A percentile compares a stretch with the other conserved stretches of the same genome.
Evolutionary conservation across 92 coral and sea anemone genomes (phyloP).

Genomic region (Zoanthus sansibaricus): DNA sequence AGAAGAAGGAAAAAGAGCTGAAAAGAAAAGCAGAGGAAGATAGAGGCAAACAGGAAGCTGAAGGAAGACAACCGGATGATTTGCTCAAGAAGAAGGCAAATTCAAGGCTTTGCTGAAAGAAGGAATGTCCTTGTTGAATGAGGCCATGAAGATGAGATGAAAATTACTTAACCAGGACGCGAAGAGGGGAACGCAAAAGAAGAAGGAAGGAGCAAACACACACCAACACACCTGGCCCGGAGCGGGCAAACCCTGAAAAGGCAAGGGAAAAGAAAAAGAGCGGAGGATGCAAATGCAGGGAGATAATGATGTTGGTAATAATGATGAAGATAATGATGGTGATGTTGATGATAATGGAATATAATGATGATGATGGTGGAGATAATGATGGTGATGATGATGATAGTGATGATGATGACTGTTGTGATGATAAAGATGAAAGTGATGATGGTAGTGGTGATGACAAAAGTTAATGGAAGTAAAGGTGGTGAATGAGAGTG

Average conservation of each 20-base stretch:
- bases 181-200: no score
- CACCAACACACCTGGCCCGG: no score
- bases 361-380: background rate
- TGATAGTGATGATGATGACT: background rate
- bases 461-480: background rate
- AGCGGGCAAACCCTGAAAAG: no score
- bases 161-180: no score
- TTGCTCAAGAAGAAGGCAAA: conserved; percentile 51
- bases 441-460: conserved; percentile 13
- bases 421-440: background rate
- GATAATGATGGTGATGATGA: background rate
- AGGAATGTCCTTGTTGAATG: conserved; percentile 48
- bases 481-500: background rate
- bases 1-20: conserved; percentile 51
- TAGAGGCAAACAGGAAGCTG: conserved; percentile 51
- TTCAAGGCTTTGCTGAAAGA: conserved; percentile 54
- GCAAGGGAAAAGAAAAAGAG: no score
- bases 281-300: no score
- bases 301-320: background rate
- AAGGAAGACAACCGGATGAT: conserved; percentile 51
- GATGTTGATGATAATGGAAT: background rate
- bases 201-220: no score
- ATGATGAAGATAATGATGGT: background rate
- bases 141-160: conserved; percentile 1
- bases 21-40: conserved; percentile 54